These are phyloP conservation scores for Sphaeridia pumilis DNA, from an alignment of 2,888 invertebrate genomes.

Conservation along the genomic window DNA sequence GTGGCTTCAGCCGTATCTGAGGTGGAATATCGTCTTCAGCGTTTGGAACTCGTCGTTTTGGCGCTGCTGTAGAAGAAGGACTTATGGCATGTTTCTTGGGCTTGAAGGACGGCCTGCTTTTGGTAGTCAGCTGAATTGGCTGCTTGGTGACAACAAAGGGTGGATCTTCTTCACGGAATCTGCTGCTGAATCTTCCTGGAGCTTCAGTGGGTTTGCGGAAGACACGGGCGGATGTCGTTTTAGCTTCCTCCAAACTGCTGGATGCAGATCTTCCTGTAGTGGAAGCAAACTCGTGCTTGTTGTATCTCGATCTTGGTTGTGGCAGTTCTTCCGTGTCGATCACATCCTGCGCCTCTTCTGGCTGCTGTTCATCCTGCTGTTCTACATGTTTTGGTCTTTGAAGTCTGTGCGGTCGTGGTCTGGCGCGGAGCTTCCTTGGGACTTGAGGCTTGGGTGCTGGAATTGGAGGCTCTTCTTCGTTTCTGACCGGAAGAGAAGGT, in stretches of 20 bases:
- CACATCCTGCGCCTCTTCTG: conserved; percentile 14
- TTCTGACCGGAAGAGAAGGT: conserved; percentile 1
- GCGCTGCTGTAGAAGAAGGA: background rate
- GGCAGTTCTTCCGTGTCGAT: conserved; percentile 2
- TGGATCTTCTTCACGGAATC: conserved; percentile 27
- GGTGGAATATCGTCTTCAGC: conserved; percentile 24
- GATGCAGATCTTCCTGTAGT: background rate
- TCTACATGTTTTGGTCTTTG: background rate
- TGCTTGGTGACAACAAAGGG: conserved; percentile 14
- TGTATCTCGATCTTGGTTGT: background rate
- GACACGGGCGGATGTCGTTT: conserved; percentile 19
- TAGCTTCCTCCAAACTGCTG: background rate
- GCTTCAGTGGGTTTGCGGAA: conserved; percentile 31
- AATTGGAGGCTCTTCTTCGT: conserved; percentile 7
- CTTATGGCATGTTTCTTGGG: background rate
- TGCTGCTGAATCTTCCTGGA: conserved; percentile 32
- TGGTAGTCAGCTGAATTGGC: conserved; percentile 21
- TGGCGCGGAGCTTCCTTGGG: conserved; percentile 9
- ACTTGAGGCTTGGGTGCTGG: conserved; percentile 7
- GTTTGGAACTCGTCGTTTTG: conserved; percentile 8
- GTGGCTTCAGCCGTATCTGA: conserved; percentile 24
- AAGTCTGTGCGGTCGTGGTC: conserved; percentile 1
- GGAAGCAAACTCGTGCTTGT: background rate
- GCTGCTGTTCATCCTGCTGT: conserved; percentile 4
- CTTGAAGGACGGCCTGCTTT: conserved; percentile 8